Base-by-base conservation (phyloP, 2,888 invertebrate genomes). In the Meganola albula region DNA sequence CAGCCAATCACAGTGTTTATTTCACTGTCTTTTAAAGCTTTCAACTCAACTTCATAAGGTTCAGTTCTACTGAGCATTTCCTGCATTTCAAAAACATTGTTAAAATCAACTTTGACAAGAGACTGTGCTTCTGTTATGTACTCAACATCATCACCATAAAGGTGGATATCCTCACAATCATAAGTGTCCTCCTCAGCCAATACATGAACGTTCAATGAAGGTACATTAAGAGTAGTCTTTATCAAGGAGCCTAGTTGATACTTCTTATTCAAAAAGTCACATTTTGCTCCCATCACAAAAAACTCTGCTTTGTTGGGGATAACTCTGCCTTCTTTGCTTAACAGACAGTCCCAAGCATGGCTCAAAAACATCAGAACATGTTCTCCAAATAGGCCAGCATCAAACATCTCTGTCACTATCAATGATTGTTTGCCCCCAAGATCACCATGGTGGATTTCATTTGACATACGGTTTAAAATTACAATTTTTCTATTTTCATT, bases 361-460 rank as follows among this genome's bases (percentile, higher is more conserved):
- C 88, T 70, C 23, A 93, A 62, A 10, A 90, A 90, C 46, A 89
- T 83, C 24, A 95, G 65, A 18, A 91, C 87, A 53, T 89, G 87
- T 72, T 95, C 95, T 1, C 95, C 94, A 68, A 95, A 91, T 12
- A 94, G 63, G 0, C 91, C 94, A 27, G 92, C 90, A 80, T 95
- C 95, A 77, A 95, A 92, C 43, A 91, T 90, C 75, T 95, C 94
- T 2, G 93, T 93, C 1, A 94, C 87, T 31, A 94, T 68, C 24
- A 94, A 64, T 31, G 90, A 87, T 10, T 88, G 87, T 56, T 74
- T 89, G 13, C 88, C 76, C 30, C 87, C 86, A 28, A 91, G 72
- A 60, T 90, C 88, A 13, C 55, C 45, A 10, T 84, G 74, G 27
- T 61, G 53, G 51, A 93, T 63, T 29, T 87, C 69, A 6, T 87